Conservation (phyloP, 2,113 vertebrate genomes). For the Chauna torquata region DNA sequence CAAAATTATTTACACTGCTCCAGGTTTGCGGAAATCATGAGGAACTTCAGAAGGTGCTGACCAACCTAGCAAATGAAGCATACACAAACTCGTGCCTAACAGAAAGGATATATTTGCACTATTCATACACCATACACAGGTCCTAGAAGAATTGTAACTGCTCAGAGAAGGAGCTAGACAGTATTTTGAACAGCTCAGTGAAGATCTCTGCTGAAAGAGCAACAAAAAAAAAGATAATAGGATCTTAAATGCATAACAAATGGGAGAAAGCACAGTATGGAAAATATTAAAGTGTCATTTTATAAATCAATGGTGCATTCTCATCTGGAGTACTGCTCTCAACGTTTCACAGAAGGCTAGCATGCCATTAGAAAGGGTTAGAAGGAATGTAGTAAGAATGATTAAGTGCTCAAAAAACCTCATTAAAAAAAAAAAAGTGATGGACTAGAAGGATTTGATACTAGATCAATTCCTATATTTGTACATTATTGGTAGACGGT, state of each 20-base stretch:
- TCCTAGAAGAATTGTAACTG: not conserved
- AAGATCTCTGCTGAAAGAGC: not conserved
- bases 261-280: not conserved
- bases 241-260: slow-evolving; percentile 40
- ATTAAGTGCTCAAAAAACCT: not conserved
- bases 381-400: not conserved
- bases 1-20: not conserved
- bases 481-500: not conserved
- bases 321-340: not conserved
- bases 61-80: not conserved
- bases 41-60: not conserved
- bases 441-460: not conserved
- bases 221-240: slow-evolving; percentile 8
- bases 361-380: not conserved
- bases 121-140: not conserved
- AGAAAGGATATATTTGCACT: not conserved
- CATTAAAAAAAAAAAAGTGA: not conserved
- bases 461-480: slow-evolving; percentile 4
- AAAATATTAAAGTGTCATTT: slow-evolving; percentile 37
- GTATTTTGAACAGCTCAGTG: not conserved
- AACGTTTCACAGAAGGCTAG: not conserved
- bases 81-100: not conserved
- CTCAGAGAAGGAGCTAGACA: not conserved
- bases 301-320: not conserved
- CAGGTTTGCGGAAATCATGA: not conserved